Evolutionary conservation across 92 coral and sea anemone species (phyloP).

Genomic region (Anthopleura xanthogrammica): DNA sequence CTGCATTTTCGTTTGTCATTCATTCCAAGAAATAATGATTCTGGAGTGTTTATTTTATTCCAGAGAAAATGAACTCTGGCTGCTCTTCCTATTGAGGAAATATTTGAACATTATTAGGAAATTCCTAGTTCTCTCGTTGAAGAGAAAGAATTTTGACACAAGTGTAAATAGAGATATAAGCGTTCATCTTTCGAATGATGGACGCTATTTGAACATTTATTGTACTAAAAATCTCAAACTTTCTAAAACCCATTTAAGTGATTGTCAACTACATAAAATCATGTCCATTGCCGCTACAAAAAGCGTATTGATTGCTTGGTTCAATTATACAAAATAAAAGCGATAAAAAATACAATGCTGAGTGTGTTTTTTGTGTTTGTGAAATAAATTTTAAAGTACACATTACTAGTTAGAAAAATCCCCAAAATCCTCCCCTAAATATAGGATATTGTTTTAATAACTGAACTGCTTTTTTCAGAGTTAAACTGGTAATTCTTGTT

Average conservation of each 20-base stretch:
- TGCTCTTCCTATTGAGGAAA: neutral
- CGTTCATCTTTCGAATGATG: constrained; percentile 13
- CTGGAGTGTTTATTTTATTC: neutral
- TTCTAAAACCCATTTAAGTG: constrained; percentile 15
- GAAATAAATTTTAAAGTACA: neutral
- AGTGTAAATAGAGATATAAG: constrained; percentile 29
- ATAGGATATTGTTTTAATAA: neutral
- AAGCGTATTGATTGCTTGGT: neutral
- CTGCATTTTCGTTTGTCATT: neutral
- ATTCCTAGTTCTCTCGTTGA: neutral
- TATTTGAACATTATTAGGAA: neutral
- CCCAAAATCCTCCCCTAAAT: neutral
- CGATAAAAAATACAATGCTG: neutral
- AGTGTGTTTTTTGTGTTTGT: neutral
- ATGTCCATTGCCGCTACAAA: neutral
- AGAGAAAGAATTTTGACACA: neutral
- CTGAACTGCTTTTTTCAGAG: neutral
- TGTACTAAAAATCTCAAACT: constrained; percentile 2
- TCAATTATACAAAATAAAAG: constrained; percentile 23
- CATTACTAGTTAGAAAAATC: neutral
- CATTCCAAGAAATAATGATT: neutral
- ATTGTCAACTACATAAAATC: constrained; percentile 13
- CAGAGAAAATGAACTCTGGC: neutral
- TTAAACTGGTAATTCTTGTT: neutral
- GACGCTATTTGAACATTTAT: constrained; percentile 12